Conservation (phyloP, 2,797 vertebrate species). For the Staurois parvus region DNA sequence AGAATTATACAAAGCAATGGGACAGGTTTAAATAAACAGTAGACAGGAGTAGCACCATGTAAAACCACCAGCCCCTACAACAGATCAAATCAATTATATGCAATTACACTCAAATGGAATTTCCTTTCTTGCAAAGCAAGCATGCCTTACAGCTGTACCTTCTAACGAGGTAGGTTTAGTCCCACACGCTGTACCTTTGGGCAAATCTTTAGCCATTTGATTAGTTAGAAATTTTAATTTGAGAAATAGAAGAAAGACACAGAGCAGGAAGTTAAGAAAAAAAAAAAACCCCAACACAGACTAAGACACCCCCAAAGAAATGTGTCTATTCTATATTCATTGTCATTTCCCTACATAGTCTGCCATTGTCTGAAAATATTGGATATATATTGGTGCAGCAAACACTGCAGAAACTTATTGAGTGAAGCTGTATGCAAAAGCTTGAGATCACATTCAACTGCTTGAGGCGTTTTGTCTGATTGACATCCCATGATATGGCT, state of each 20-base stretch:
- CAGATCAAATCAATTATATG: slow-evolving; percentile 10
- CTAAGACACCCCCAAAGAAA: slow-evolving; percentile 94
- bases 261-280: slow-evolving; percentile 87
- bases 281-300: too few relatives aligned
- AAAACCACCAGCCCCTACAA: neutral
- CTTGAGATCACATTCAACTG: neutral
- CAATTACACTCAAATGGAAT: slow-evolving; percentile 88
- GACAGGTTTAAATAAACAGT: too few relatives aligned
- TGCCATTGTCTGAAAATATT: neutral
- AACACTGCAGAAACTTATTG: neutral
- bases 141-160: slow-evolving; percentile 89
- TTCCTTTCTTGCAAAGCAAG: slow-evolving; percentile 79
- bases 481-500: neutral
- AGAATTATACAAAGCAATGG: too few relatives aligned
- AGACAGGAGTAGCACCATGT: too few relatives aligned
- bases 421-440: neutral
- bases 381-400: neutral
- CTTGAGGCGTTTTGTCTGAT: neutral
- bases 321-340: slow-evolving; percentile 71
- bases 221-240: slow-evolving; percentile 81
- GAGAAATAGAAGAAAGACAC: slow-evolving; percentile 82
- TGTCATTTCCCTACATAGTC: neutral
- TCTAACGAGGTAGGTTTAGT: slow-evolving; percentile 85
- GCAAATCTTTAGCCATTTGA: slow-evolving; percentile 82
- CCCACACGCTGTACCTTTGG: slow-evolving; percentile 90